Percentiles rank a stretch among this genome's conserved stretches.
Conservation (phyloP, 1,140 invertebrate genomes). For the Leptopilina boulardi region DNA sequence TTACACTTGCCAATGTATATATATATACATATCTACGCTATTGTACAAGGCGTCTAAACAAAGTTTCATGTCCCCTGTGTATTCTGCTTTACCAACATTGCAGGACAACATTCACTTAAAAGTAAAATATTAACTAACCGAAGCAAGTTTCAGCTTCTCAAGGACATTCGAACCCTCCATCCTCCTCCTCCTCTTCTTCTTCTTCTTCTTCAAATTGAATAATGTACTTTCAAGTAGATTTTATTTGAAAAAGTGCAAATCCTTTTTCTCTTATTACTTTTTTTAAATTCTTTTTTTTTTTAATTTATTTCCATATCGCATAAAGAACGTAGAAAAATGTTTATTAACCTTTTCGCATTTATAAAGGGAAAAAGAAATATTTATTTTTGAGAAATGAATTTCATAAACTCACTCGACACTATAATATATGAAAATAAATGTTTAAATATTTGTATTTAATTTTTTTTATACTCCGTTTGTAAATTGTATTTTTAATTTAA, state of each 20-base stretch:
- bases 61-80: slow-evolving; percentile 28
- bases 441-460: too few relatives aligned
- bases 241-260: neutral
- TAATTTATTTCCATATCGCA: neutral
- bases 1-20: slow-evolving; percentile 32
- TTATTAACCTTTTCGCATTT: too few relatives aligned
- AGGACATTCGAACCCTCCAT: slow-evolving; percentile 18
- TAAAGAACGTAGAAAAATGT: too few relatives aligned
- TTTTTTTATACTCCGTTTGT: too few relatives aligned
- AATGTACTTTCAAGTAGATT: neutral
- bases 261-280: neutral
- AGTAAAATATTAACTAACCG: slow-evolving; percentile 30
- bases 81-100: slow-evolving; percentile 26
- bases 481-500: too few relatives aligned
- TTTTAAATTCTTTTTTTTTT: neutral
- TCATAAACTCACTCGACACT: too few relatives aligned
- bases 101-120: slow-evolving; percentile 28
- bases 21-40: too few relatives aligned
- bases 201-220: slow-evolving; percentile 20
- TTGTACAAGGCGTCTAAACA: slow-evolving; percentile 31
- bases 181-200: too few relatives aligned
- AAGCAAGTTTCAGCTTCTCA: neutral
- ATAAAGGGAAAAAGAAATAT: too few relatives aligned
- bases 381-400: too few relatives aligned
- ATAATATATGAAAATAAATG: too few relatives aligned